Conservation (phyloP, 2,113 vertebrate genomes). For the Chlamydotis undulata region DNA sequence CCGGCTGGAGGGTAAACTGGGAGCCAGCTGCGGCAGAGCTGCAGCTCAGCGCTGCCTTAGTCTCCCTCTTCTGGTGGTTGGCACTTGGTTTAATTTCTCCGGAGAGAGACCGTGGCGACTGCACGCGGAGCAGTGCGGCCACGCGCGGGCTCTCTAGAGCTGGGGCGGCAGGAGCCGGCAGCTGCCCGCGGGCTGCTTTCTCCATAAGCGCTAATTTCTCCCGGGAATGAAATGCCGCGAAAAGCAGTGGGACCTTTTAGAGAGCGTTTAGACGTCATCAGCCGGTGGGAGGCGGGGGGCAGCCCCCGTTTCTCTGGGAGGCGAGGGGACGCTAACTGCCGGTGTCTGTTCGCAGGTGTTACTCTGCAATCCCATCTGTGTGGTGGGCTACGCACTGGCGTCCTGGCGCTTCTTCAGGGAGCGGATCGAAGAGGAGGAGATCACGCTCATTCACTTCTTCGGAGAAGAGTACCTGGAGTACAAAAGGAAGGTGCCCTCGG, state of each 20-base stretch:
- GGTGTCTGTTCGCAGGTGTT: slow-evolving; percentile 79
- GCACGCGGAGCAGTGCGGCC: accelerated
- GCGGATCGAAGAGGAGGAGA: slow-evolving; percentile 93
- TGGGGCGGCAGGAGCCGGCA: accelerated
- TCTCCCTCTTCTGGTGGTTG: accelerated
- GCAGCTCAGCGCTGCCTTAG: background rate
- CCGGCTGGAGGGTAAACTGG: background rate
- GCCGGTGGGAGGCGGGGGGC: accelerated
- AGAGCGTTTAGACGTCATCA: background rate
- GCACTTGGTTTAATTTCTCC: background rate
- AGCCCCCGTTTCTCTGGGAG: background rate
- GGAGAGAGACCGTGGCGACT: accelerated
- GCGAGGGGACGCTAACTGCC: accelerated
- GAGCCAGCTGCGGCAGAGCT: accelerated
- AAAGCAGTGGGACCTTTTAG: background rate
- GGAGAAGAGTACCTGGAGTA: slow-evolving; percentile 94
- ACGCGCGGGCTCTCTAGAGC: accelerated
- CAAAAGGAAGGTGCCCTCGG: slow-evolving; percentile 88
- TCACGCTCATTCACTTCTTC: slow-evolving; percentile 93
- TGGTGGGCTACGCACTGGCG: slow-evolving; percentile 87
- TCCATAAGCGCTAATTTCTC: background rate
- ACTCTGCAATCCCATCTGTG: slow-evolving; percentile 92
- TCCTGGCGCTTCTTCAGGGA: slow-evolving; percentile 98
- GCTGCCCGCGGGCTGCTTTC: accelerated
- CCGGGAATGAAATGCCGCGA: background rate